Evolutionary conservation across 2,113 vertebrate genomes (phyloP).

Genomic region (Oenanthe oenanthe): DNA sequence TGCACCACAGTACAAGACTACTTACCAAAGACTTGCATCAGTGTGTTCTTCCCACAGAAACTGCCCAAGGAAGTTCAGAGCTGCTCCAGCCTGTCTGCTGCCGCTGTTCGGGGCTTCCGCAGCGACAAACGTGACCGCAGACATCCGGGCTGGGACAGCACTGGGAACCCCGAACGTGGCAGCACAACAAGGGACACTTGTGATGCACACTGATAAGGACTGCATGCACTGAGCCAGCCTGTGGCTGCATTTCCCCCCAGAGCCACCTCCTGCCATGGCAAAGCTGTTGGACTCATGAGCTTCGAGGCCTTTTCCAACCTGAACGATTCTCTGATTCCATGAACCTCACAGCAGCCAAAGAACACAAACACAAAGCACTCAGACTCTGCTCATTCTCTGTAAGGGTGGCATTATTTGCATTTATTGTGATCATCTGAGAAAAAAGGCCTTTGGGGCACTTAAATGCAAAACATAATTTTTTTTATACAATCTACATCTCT

Average conservation of each 20-base stretch:
- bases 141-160: neutral
- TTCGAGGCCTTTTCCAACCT: neutral
- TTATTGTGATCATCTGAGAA: neutral
- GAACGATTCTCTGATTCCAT: neutral
- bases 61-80: neutral
- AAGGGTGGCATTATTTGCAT: neutral
- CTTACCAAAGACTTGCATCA: neutral
- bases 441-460: neutral
- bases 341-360: neutral
- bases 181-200: neutral
- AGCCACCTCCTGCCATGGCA: neutral
- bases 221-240: neutral
- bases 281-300: accelerated
- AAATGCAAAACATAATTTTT: accelerated
- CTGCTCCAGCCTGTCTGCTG: too few species aligned
- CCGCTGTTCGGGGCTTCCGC: neutral
- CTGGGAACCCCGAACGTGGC: neutral
- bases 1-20: neutral
- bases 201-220: neutral
- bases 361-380: neutral
- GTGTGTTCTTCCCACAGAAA: neutral
- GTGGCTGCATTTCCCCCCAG: neutral
- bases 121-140: accelerated
- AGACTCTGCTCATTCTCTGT: neutral
- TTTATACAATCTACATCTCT: neutral